Percentiles rank a stretch among this genome's conserved stretches.
Evolutionary conservation across 1,140 invertebrate genomes (phyloP).

Genomic region (Pogonognathellus flavescens): DNA sequence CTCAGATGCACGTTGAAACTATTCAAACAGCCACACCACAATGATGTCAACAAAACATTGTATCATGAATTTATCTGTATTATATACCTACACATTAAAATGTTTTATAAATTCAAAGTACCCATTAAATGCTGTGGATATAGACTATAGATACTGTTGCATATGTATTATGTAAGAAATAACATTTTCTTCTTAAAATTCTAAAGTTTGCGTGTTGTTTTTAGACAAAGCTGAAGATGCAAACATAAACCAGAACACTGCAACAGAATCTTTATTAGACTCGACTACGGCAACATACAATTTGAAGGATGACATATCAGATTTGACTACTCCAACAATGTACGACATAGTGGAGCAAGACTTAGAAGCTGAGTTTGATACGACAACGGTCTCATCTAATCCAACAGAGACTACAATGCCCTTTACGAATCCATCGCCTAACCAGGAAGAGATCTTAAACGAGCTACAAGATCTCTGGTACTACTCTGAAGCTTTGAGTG

Average conservation of each 20-base stretch:
- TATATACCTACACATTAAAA: no score
- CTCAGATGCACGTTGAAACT: no score
- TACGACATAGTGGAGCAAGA: constrained; percentile 19
- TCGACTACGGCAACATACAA: background rate
- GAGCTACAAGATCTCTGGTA: constrained; percentile 64
- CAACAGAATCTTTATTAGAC: background rate
- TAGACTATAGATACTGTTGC: background rate
- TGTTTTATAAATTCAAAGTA: no score
- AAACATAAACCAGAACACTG: constrained; percentile 4
- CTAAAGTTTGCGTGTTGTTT: background rate
- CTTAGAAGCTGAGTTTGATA: constrained; percentile 13
- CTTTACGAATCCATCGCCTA: constrained; percentile 30
- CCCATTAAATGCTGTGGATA: no score
- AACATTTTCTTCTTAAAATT: background rate
- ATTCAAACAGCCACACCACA: no score
- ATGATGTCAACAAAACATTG: no score
- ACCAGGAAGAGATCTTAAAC: constrained; percentile 59
- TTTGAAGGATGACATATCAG: background rate
- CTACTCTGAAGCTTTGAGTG: constrained; percentile 58
- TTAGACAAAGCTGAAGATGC: background rate
- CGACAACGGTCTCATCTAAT: background rate
- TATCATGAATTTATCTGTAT: no score
- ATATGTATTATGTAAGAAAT: background rate
- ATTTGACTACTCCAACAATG: background rate
- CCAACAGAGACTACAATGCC: constrained; percentile 49